Base-by-base conservation (phyloP, 2,113 vertebrate species). In the Peromyscus californicus region DNA sequence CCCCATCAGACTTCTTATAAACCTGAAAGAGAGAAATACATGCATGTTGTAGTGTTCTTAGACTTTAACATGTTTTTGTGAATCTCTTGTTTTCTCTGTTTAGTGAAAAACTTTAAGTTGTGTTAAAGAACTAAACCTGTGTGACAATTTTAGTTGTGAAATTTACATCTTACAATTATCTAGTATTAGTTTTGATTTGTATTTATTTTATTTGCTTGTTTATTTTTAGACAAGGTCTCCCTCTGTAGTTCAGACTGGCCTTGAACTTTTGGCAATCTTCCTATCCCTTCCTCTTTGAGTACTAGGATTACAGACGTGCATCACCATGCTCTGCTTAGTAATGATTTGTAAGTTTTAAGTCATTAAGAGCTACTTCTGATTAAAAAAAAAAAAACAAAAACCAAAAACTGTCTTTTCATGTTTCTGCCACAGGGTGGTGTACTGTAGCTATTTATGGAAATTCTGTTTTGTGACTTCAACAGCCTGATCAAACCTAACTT, bases 361-460 rank as follows among this genome's bases (percentile, higher is more conserved):
- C 84, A 26, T 83, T 96, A 6, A 88, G 69, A 92, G 65, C 59
- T 61, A 63, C 70, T 84, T 84, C 42, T 92, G 67, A 72, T 72
- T 8, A 21, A 72, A 72, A n/a, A 67, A 74, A 84, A 42, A 51
- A 51, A 51, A 51, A 48, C 9, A 51, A 51, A 51, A 48, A n/a
- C 4, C 45, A 51, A 51, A 51, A 51, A 48, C 3, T 83, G 26
- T 78, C 87, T 86, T 97, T 92, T 59, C 84, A 92, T 61, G 83
- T 9, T 33, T 91, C 84, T 93, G 57, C 98, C 98, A 98, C 98
- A 96, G 94, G 98, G 88, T 98, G 98, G 98, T 95, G 96, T 36
- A 90, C 74, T 97, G 13, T 48, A 33, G 51, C 82, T 6, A 0
- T 22, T 63, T 33, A 29, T 10, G 65, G 80, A 96, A 89, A 79